Base-by-base conservation (phyloP, 1,140 invertebrate genomes). In the Kradibia gibbosae region DNA sequence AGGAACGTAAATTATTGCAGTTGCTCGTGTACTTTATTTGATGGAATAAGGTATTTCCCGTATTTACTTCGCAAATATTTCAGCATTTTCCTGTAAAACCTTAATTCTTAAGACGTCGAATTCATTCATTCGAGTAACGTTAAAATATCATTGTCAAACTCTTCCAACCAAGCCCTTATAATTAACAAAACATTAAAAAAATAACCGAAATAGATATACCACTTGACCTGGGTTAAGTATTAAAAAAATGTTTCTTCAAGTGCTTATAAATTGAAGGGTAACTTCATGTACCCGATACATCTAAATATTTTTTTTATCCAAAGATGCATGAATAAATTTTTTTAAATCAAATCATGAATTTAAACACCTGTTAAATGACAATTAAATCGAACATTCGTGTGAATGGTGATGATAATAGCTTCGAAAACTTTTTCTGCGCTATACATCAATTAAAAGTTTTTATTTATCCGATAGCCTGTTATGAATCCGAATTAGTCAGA, bases 1-100 rank as follows among this genome's bases (percentile, higher is more conserved):
- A 62, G 31, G 60, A 39, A 20, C 73, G 53, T 75, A 57, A 75
- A 75, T 75, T 75, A 15, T 73, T 73, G 48, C 71, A 50, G 48
- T 13, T 15, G 31, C 50, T 57, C 34, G 20, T 20, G 20, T 7
- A 3, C 48, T 39, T 25, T n/a, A n/a, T n/a, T n/a, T 65, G 25
- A 65, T 34, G 20, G 17, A 53, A 70, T 78, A 70, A 70, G 39
- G 28, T 39, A 78, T 78, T 70, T 48, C 57, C 7, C 55, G 45
- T 53, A 53, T 70, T 78, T 65, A 76, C 22, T 39, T 60, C 36
- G 28, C 34, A 22, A 60, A n/a, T 57, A 53, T 57, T 60, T 73
- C 15, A 22, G 20, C 39, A 34, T 39, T 67, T 39, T 34, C 31
- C 34, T 67, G 3, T 20, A 36, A 60, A 60, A 60, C 1, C 25